phyloP scores from a whole-genome alignment of 1,140 invertebrate species.

The Pachypeltis micranthus region DNA sequence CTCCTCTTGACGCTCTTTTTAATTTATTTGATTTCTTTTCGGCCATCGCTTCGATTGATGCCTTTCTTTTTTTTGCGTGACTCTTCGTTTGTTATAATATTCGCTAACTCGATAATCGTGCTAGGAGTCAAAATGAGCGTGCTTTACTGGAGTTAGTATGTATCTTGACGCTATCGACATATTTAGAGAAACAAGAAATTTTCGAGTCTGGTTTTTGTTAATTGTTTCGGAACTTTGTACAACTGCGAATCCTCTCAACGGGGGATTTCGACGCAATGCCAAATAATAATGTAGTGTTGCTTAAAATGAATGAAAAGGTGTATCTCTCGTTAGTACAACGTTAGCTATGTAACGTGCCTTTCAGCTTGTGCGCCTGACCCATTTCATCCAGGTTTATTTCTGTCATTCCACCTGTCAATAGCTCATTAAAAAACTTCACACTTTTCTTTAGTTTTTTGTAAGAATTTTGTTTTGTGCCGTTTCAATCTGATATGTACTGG shows the following conservation, averaged over 20 bases:
- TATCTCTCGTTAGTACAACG: background rate
- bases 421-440: background rate
- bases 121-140: constrained; percentile 13
- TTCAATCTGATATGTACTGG: background rate
- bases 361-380: background rate
- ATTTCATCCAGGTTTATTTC: background rate
- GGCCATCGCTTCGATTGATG: background rate
- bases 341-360: constrained; percentile 5
- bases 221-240: too few species aligned
- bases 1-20: background rate
- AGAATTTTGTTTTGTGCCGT: background rate
- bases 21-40: background rate
- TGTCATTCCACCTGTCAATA: background rate
- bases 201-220: background rate
- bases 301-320: too few species aligned
- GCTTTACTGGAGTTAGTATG: constrained; percentile 28
- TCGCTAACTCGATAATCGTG: too few species aligned
- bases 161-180: constrained; percentile 27
- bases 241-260: too few species aligned
- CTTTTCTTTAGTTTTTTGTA: background rate
- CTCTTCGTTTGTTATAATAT: background rate
- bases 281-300: too few species aligned
- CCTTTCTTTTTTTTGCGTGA: constrained; percentile 3
- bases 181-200: constrained; percentile 22
- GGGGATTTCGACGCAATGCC: too few species aligned